These are phyloP conservation scores for Lichenostomus cassidix DNA, from an alignment of 2,113 vertebrate species.

Conservation along the genomic window DNA sequence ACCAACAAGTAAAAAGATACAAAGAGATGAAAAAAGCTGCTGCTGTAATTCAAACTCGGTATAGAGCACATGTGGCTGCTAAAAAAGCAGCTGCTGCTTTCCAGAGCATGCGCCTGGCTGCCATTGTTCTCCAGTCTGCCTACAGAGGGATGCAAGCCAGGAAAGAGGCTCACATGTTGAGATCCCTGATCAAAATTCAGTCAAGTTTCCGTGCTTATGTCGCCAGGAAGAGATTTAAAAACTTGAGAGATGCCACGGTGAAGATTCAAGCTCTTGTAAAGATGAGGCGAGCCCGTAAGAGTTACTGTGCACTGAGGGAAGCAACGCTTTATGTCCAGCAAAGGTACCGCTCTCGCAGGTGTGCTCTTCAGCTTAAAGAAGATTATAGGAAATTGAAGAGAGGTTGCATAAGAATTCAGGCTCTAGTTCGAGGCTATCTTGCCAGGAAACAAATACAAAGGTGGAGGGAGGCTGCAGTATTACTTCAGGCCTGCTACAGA, in stretches of 20 bases:
- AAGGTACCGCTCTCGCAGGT: constrained; percentile 34
- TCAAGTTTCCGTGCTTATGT: constrained; percentile 64
- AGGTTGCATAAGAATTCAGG: constrained; percentile 74
- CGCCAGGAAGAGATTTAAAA: constrained; percentile 53
- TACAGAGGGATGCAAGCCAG: constrained; percentile 64
- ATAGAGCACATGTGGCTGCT: background rate
- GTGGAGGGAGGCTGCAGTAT: constrained; percentile 50
- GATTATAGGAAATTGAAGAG: constrained; percentile 26
- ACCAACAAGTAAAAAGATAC: constrained; percentile 67
- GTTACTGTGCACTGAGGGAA: constrained; percentile 36
- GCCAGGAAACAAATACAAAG: constrained; percentile 59
- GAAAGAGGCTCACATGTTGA: background rate
- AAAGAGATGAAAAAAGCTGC: constrained; percentile 50
- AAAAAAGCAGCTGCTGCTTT: constrained; percentile 49
- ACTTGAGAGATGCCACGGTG: constrained; percentile 46
- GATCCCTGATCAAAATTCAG: constrained; percentile 70
- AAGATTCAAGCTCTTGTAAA: constrained; percentile 71
- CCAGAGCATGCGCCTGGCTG: constrained; percentile 36
- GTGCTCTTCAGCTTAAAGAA: background rate
- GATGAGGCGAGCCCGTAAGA: constrained; percentile 51
- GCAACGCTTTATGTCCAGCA: constrained; percentile 38
- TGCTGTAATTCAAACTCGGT: constrained; percentile 56
- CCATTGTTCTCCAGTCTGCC: constrained; percentile 70
- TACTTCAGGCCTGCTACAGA: constrained; percentile 82
- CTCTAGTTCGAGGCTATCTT: constrained; percentile 66